Evolutionary conservation across 2,888 invertebrate species (phyloP), one percentile per base, ranked within the genome.

Genomic region (Idaea biselata): DNA sequence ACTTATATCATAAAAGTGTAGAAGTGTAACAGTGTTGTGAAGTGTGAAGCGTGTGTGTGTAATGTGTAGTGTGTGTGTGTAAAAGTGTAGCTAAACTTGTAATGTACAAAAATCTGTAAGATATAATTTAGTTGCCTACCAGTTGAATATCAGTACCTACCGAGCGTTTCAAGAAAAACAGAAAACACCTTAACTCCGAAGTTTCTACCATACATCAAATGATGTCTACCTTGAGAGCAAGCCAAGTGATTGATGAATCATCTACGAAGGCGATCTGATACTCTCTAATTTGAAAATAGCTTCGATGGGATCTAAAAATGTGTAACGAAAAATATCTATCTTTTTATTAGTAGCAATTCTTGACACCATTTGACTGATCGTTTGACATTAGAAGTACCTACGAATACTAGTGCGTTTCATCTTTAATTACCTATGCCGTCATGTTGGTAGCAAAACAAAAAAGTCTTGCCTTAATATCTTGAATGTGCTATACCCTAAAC

Each of bases 281-380:
- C 73, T 71, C 71, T 78, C 73, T 74, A 74, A 79, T 81, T 80
- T 79, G 68, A 75, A 75, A 76, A 79, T 77, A 70, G 78, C 69
- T 73, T 75, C 44, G 14, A 44, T 44, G 44, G 44, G 11, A 44
- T 44, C 44, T 44, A 44, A 44, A 44, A 44, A 44, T 44, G 44
- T 44, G 25, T 25, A 25, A 25, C 25, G 25, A 25, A 25, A 25
- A 25, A 25, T 25, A 25, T 25, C 25, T 44, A 44, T 44, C 8
- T 44, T 14, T 44, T 44, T 44, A 44, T 44, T 44, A 44, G 2
- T 44, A 44, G 44, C 8, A 44, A 44, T 44, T 14, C 8, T 44
- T 44, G 44, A 44, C 44, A 44, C 44, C 14, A 6, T 44, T 5
- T 44, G 44, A 44, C 44, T 44, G 44, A 44, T 44, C 44, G 44